phyloP scores from a whole-genome alignment of 1,140 invertebrate species.

The Micrasema longulum region DNA sequence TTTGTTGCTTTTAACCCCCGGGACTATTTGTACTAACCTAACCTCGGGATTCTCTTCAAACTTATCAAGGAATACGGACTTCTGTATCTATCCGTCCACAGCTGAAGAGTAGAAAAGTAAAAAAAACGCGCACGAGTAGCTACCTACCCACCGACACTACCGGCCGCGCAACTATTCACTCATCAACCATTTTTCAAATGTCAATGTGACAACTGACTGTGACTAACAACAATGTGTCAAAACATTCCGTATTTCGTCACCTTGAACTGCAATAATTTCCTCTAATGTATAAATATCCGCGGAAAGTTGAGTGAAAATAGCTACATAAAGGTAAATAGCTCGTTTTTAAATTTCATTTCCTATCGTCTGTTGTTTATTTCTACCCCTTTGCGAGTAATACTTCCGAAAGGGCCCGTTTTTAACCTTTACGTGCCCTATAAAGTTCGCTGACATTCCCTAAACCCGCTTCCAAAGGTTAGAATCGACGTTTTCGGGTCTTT shows the following conservation, averaged over 20 bases:
- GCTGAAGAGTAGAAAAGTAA: not conserved
- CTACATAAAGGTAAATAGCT: too few relatives aligned
- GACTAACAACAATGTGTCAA: constrained; percentile 23
- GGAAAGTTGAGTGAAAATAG: too few relatives aligned
- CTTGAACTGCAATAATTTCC: too few relatives aligned
- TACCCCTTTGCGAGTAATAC: not conserved
- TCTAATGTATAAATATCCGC: too few relatives aligned
- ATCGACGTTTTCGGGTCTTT: too few relatives aligned
- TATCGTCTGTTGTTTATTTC: too few relatives aligned
- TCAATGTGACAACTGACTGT: constrained; percentile 15
- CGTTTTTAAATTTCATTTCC: too few relatives aligned
- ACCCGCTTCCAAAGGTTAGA: constrained; percentile 9
- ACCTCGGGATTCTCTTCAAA: constrained; percentile 24
- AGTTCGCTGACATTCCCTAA: constrained; percentile 19
- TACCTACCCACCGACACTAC: constrained; percentile 10
- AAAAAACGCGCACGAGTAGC: constrained; percentile 1
- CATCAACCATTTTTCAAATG: constrained; percentile 7
- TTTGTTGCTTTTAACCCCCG: constrained; percentile 9
- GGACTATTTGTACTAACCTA: not conserved
- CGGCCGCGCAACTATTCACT: constrained; percentile 8
- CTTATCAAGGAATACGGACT: not conserved
- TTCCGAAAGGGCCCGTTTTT: constrained; percentile 13
- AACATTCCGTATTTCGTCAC: not conserved
- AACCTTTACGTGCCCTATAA: constrained; percentile 16
- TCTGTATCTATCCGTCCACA: not conserved